Evolutionary conservation across 2,797 vertebrate species (phyloP).

Genomic region (Pipistrellus nathusii): DNA sequence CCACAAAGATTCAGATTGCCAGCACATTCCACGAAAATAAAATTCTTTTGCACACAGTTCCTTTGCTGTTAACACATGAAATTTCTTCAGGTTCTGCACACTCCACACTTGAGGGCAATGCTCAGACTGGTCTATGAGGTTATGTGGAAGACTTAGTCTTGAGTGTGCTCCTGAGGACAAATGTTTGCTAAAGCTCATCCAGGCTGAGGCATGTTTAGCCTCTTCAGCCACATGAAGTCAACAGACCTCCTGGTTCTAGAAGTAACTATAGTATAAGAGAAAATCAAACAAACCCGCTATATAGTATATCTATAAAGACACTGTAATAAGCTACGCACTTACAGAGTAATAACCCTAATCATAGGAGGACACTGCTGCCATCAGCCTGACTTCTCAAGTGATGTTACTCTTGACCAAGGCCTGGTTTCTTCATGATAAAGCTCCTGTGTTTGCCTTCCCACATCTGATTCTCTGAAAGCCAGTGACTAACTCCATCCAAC

Average conservation of each 20-base stretch:
- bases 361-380: neutral
- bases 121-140: neutral
- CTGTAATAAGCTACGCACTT: neutral
- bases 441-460: neutral
- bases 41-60: neutral
- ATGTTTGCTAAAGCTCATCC: neutral
- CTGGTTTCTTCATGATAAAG: neutral
- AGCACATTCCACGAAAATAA: neutral
- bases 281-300: neutral
- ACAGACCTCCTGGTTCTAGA: neutral
- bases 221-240: neutral
- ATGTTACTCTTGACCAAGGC: neutral
- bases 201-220: neutral
- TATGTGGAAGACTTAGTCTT: neutral
- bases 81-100: neutral
- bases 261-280: neutral
- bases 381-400: neutral
- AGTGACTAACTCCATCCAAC: conserved; percentile 32
- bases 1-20: neutral
- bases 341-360: neutral
- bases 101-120: neutral
- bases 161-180: neutral
- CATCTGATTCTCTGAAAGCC: neutral
- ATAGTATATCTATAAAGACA: neutral
- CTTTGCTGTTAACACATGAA: neutral